A percentile compares a stretch with the other conserved stretches of the same genome.
These are phyloP conservation scores for Larimichthys polyactis DNA, from an alignment of 2,113 vertebrate species.

Conservation along the genomic window DNA sequence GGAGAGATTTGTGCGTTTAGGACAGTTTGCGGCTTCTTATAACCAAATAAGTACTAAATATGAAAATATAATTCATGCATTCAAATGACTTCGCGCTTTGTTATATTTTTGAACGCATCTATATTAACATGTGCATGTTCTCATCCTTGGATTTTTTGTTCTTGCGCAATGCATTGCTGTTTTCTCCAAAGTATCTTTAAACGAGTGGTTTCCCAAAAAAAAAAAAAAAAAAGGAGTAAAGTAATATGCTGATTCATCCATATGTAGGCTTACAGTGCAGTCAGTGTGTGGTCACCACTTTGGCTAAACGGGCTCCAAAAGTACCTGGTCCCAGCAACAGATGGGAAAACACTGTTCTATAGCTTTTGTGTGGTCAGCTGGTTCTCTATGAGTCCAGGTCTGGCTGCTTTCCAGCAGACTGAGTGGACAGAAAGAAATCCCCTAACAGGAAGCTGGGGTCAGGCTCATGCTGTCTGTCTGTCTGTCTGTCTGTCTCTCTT, in stretches of 20 bases:
- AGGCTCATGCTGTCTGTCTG: conserved; percentile 35
- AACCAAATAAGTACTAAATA: background rate
- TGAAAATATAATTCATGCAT: background rate
- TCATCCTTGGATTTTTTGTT: background rate
- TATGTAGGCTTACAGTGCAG: background rate
- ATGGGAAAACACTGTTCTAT: background rate
- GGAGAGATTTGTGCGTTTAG: background rate
- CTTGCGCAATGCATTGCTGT: background rate
- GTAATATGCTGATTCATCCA: background rate
- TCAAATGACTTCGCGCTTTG: background rate
- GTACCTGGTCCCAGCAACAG: background rate
- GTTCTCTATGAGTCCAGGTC: conserved; percentile 38
- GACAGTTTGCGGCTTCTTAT: background rate
- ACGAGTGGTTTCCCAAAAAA: background rate
- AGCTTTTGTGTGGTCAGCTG: conserved; percentile 29
- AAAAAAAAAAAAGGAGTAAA: background rate
- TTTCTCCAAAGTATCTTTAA: background rate
- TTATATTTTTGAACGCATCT: conserved; percentile 13
- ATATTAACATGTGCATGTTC: background rate
- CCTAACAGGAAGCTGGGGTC: conserved; percentile 59
- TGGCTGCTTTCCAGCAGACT: conserved; percentile 43
- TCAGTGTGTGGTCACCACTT: conserved; percentile 10
- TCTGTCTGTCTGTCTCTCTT: conserved; percentile 29
- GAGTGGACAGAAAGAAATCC: conserved; percentile 24
- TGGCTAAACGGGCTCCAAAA: background rate